phyloP scores from a whole-genome alignment of 2,888 invertebrate species.

The Pharmacophagus antenor region DNA sequence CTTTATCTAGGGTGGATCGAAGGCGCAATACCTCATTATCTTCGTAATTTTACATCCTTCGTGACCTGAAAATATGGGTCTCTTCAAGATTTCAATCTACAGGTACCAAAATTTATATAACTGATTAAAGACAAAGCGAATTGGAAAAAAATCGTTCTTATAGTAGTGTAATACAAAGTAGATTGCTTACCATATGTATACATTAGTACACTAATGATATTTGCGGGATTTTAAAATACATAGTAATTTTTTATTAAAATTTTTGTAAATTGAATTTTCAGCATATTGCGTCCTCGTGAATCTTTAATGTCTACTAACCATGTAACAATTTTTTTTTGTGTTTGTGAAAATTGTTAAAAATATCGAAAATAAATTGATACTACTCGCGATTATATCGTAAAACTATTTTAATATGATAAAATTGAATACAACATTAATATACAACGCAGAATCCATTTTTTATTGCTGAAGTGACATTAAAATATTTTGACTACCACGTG shows the following conservation, averaged over 20 bases:
- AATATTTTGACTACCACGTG: constrained; percentile 47
- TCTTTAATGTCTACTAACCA: constrained; percentile 64
- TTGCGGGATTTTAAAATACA: constrained; percentile 2
- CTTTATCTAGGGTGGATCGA: constrained; percentile 71
- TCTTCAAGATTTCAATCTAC: constrained; percentile 34
- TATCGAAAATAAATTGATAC: constrained; percentile 27
- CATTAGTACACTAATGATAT: background rate
- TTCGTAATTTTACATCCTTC: constrained; percentile 50
- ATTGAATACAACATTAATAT: constrained; percentile 48
- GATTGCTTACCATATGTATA: background rate
- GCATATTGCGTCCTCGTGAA: constrained; percentile 75
- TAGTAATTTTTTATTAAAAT: constrained; percentile 23
- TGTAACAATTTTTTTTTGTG: constrained; percentile 23
- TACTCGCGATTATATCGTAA: constrained; percentile 42
- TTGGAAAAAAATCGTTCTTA: constrained; percentile 12
- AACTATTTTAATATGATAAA: constrained; percentile 53
- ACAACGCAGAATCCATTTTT: constrained; percentile 54
- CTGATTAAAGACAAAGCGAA: constrained; percentile 27
- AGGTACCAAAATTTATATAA: constrained; percentile 32
- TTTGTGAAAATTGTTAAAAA: constrained; percentile 10
- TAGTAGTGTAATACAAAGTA: constrained; percentile 10
- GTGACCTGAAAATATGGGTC: constrained; percentile 46
- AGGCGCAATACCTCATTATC: constrained; percentile 70
- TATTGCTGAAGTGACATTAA: constrained; percentile 55
- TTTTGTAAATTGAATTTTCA: constrained; percentile 34